These are phyloP conservation scores for Acanthurus tractus DNA, from an alignment of 2,797 vertebrate species.

Conservation along the genomic window DNA sequence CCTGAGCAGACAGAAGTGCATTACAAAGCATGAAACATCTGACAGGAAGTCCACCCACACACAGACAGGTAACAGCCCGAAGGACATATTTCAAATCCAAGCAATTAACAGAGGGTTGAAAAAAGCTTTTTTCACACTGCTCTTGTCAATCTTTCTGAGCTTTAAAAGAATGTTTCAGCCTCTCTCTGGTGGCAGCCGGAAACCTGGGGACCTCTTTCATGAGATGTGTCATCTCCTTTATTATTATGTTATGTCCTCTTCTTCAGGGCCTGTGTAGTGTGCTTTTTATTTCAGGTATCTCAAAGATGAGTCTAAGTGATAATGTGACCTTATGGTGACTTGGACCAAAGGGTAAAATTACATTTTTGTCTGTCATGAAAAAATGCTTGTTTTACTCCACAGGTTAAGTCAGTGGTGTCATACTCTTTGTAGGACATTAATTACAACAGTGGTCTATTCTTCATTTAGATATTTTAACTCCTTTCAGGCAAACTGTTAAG, in stretches of 20 bases:
- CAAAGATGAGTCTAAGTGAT: constrained; percentile 3
- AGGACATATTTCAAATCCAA: constrained; percentile 24
- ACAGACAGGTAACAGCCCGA: constrained; percentile 30
- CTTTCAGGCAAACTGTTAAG: constrained; percentile 6
- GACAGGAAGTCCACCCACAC: constrained; percentile 38
- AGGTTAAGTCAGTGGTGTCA: background rate
- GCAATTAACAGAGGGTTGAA: background rate
- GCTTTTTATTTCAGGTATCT: constrained; percentile 14
- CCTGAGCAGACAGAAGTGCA: constrained; percentile 80
- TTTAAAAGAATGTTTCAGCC: background rate
- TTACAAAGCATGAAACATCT: constrained; percentile 11
- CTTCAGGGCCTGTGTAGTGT: background rate
- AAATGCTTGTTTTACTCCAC: constrained; percentile 1
- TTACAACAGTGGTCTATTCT: background rate
- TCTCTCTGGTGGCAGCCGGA: constrained; percentile 12
- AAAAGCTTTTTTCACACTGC: constrained; percentile 7
- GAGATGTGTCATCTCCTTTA: background rate
- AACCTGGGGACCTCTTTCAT: background rate
- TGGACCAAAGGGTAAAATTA: background rate
- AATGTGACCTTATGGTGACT: background rate
- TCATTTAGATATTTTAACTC: background rate
- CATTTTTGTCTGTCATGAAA: background rate
- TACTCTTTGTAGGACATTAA: background rate
- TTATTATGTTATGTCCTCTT: background rate
- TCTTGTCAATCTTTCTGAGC: constrained; percentile 23